Evolutionary conservation across 2,113 vertebrate genomes (phyloP).

Genomic region (Catharus bicknelli): DNA sequence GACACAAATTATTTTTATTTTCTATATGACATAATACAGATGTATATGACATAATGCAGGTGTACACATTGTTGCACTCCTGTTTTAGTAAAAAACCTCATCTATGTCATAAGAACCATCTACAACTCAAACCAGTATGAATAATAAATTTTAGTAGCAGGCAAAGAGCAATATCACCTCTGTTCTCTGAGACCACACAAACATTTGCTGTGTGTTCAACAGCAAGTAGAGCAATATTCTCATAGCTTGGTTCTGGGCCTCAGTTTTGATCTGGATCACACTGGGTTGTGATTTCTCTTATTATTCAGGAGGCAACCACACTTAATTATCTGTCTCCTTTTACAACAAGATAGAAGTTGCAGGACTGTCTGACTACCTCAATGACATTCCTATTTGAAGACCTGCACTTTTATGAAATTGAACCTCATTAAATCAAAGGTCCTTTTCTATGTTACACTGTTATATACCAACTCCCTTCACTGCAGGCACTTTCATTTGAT

Average conservation of each 20-base stretch:
- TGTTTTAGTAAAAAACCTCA: background rate
- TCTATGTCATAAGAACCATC: background rate
- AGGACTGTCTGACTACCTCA: background rate
- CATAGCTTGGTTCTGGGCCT: background rate
- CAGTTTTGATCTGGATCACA: background rate
- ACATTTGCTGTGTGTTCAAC: background rate
- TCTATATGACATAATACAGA: rapidly evolving
- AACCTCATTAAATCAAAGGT: conserved; percentile 49
- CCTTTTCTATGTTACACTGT: background rate
- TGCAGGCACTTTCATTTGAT: background rate
- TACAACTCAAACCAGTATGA: background rate
- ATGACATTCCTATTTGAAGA: conserved; percentile 32
- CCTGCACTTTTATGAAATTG: conserved; percentile 20
- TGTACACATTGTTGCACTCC: background rate
- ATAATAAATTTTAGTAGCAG: background rate
- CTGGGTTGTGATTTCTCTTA: background rate
- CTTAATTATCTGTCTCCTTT: conserved; percentile 23
- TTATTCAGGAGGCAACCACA: background rate
- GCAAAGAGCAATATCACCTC: background rate
- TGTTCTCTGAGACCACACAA: background rate
- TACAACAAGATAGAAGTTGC: background rate
- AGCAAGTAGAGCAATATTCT: background rate
- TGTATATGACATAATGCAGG: rapidly evolving
- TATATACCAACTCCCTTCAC: background rate
- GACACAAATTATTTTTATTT: background rate